phyloP scores from a whole-genome alignment of 2,797 vertebrate species.

The Cetoscarus ocellatus region DNA sequence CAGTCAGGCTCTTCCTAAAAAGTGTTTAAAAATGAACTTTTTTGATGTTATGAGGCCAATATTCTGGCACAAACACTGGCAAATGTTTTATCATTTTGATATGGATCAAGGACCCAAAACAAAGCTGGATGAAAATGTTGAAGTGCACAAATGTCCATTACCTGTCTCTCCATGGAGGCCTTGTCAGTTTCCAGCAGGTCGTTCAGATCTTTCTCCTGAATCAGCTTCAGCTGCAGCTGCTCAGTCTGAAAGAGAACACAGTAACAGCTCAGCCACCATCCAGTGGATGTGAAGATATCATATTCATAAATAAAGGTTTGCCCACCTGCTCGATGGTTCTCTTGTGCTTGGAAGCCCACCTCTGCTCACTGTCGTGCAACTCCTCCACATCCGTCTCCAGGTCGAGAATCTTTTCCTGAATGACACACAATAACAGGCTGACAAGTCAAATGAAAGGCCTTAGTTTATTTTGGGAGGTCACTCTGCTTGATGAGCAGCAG shows the following conservation, averaged over 20 bases:
- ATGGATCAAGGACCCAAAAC: too few relatives aligned
- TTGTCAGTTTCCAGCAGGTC: slow-evolving; percentile 83
- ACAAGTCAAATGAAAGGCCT: neutral
- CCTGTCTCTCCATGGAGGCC: slow-evolving; percentile 81
- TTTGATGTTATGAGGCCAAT: too few relatives aligned
- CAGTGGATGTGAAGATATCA: too few relatives aligned
- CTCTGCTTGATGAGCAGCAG: slow-evolving; percentile 5
- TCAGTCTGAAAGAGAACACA: slow-evolving; percentile 70
- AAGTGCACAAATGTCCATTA: slow-evolving; percentile 38
- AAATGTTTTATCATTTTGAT: too few relatives aligned
- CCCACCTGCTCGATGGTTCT: slow-evolving; percentile 82
- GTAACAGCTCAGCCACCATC: neutral
- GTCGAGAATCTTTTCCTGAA: slow-evolving; percentile 84
- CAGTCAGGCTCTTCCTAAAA: too few relatives aligned
- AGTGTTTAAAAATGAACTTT: too few relatives aligned
- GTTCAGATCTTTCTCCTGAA: slow-evolving; percentile 83
- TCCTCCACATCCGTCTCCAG: slow-evolving; percentile 85
- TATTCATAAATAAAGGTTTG: too few relatives aligned
- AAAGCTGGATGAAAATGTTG: neutral
- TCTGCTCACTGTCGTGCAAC: slow-evolving; percentile 83
- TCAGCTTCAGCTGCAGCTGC: slow-evolving; percentile 84
- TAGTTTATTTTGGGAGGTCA: slow-evolving; percentile 30
- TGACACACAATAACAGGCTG: neutral
- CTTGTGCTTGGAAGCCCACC: slow-evolving; percentile 82
- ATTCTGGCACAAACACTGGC: too few relatives aligned